Conservation (phyloP, 2,888 invertebrate species). For the Epiblema foenella region DNA sequence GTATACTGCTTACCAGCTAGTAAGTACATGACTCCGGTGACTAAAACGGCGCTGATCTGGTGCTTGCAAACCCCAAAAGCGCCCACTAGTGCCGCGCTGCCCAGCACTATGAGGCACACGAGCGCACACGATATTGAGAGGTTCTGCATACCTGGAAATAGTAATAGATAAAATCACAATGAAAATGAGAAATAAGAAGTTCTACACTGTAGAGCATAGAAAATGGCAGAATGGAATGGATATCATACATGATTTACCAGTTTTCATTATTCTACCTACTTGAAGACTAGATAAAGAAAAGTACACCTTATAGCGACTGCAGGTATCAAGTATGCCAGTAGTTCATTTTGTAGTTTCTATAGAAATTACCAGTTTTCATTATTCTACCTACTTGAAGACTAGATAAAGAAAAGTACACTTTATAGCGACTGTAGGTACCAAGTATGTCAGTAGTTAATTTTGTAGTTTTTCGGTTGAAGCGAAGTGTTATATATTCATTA, state of each 20-base stretch:
- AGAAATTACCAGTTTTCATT: too few relatives aligned
- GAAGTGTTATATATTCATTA: too few relatives aligned
- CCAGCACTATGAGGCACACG: constrained; percentile 95
- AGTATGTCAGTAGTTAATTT: not conserved
- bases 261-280: too few relatives aligned
- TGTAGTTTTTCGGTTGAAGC: not conserved
- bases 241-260: too few relatives aligned
- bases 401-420: too few relatives aligned
- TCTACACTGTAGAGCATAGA: too few relatives aligned
- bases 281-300: too few relatives aligned
- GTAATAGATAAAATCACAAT: not conserved
- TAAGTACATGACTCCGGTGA: constrained; percentile 97
- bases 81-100: constrained; percentile 94
- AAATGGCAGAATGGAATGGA: not conserved
- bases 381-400: too few relatives aligned
- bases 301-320: too few relatives aligned
- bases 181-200: not conserved
- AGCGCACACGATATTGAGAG: constrained; percentile 97
- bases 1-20: constrained; percentile 89
- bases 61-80: constrained; percentile 95
- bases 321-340: too few relatives aligned
- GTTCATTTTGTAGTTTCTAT: not conserved
- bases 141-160: constrained; percentile 94
- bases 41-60: constrained; percentile 96
- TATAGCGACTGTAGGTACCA: too few relatives aligned